Evolutionary conservation across 2,888 invertebrate genomes (phyloP), one percentile per base, ranked within the genome.

Genomic region (Drosophila prostipennis): DNA sequence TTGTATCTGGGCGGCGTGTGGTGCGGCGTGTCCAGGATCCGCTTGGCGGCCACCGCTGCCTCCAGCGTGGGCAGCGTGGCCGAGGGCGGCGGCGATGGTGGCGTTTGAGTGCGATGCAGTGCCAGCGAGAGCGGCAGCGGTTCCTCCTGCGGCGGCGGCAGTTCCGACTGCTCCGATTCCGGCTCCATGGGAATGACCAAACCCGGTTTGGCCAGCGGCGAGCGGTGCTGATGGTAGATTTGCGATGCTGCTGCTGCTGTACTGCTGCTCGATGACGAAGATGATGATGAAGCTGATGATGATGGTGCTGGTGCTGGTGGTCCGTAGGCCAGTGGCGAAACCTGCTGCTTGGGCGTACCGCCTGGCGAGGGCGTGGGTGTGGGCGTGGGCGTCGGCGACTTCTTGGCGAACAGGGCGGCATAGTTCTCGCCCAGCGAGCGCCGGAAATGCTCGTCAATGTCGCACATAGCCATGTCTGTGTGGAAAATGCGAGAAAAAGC

Each of bases 401-500:
- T 91, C 53, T 94, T 94, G 81, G 94, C 94, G 91, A 95, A 95
- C 52, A 96, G 92, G 70, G 93, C 94, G 92, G 95, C 94, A 92
- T 96, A 96, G 90, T 96, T 95, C 80, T 96, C 95, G 63, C 98
- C 98, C 74, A 98, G 93, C 1, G 98, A 98, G 72, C 98, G 95
- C 61, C 98, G 94, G 93, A 98, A 98, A 92, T 98, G 98, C 91
- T 98, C 98, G 92, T 98, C 98, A 89, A 98, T 98, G 60, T 98
- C 98, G 92, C 96, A 96, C 94, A 95, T 95, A 13, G 95, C 95
- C 91, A 95, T 94, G 40, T 94, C 95, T 95, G 92, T 32, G 40
- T 55, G 3, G 19, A 14, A 32, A 13, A 13, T 0, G 10, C 19
- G 19, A 19, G 5, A 34, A 5, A 56, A 10, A 7, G 1, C 19